Conservation (phyloP, 2,797 vertebrate genomes). For the Anguilla megastoma region DNA sequence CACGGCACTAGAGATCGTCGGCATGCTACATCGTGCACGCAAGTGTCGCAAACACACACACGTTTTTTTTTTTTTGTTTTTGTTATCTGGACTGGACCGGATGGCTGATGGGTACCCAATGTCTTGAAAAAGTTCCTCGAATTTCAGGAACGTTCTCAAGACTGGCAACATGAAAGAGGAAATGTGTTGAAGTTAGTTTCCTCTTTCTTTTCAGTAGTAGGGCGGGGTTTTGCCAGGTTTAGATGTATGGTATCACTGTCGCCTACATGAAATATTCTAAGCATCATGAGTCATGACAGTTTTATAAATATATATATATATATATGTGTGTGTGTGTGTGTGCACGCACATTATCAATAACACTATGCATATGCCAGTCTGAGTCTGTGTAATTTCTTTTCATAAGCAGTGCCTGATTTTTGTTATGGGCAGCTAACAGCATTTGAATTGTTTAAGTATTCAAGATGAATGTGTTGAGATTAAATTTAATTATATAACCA, state of each 20-base stretch:
- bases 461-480: constrained; percentile 33
- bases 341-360: not conserved
- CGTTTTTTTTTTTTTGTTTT: not conserved
- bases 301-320: not conserved
- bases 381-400: not conserved
- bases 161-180: not conserved
- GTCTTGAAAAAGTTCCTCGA: not conserved
- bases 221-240: not conserved
- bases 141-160: not conserved
- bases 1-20: not conserved
- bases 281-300: not conserved
- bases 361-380: not conserved
- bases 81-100: not conserved
- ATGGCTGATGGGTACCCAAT: not conserved
- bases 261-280: not conserved
- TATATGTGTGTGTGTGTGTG: not conserved
- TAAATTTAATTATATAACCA: constrained; percentile 31
- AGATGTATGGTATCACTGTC: not conserved
- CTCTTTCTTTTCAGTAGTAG: not conserved
- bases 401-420: not conserved
- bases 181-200: not conserved
- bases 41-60: not conserved
- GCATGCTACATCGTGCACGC: not conserved
- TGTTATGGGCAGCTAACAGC: constrained; percentile 26
- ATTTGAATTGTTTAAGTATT: constrained; percentile 28